Evolutionary conservation across 2,113 vertebrate genomes (phyloP), one percentile per base, ranked within the genome.

Genomic region (Triplophysa dalaica): DNA sequence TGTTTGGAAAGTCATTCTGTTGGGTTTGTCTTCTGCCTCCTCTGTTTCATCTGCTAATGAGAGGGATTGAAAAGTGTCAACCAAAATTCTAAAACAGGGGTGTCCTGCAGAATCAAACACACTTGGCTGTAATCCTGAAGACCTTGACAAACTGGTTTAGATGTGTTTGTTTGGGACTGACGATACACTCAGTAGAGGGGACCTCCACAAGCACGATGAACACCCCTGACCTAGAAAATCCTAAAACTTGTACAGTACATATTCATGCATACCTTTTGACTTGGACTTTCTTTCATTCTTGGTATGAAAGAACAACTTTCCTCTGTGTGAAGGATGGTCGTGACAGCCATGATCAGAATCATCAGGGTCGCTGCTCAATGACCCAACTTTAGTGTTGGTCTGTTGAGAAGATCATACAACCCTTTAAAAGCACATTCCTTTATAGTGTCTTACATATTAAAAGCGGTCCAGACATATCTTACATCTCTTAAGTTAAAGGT

Each of bases 401-500:
- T 95, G 43, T 21, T 54, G 26, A 60, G 43, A 17, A 58, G 70
- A 78, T 56, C 9, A 65, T 8, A 70, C 67, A 33, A 29, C 29
- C 22, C 0, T 19, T 60, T 8, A 70, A 61, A 70, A n/a, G 19
- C 2, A 22, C 13, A 78, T 33, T 68, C 21, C 17, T 38, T 64
- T n/a, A 58, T 17, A 17, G 19, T 58, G 4, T 58, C 56, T 58
- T n/a, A 72, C 38, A 56, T 26, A 4, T 38, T 38, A 38, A 38
- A 33, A 38, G 7, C 33, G 24, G 60, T 43, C 22, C 33, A 70
- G 2, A 12, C 17, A 82, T 1, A 38, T 61, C 93, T 91, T 87
- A 96, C 95, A 1, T 96, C 94, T 1, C 95, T 91, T 61, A 96
- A 90, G 86, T 95, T 96, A 85, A 96, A 95, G 45, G 95, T 95